Conservation (phyloP, 2,888 invertebrate species). For the Amphipyra tragopoginis region DNA sequence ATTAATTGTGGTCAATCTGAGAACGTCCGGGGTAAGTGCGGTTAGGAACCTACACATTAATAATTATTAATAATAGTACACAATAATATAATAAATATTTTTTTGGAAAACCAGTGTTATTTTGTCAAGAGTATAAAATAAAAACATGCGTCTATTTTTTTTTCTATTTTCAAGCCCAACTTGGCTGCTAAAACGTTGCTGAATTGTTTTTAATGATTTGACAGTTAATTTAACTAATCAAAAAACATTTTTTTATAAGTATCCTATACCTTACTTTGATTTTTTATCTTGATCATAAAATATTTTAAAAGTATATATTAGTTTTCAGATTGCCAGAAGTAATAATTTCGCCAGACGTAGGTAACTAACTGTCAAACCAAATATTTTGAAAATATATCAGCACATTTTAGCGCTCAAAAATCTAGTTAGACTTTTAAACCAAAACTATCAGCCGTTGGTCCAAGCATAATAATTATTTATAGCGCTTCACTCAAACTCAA, state of each 20-base stretch:
- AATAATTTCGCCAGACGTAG: background rate
- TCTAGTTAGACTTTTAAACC: slow-evolving; percentile 35
- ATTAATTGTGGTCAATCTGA: slow-evolving; percentile 89
- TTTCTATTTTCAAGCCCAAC: slow-evolving; percentile 47
- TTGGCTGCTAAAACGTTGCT: slow-evolving; percentile 47
- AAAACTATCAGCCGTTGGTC: slow-evolving; percentile 83
- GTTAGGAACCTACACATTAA: slow-evolving; percentile 88
- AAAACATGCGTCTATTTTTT: slow-evolving; percentile 65
- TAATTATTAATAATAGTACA: slow-evolving; percentile 63
- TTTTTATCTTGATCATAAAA: no score
- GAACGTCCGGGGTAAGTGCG: slow-evolving; percentile 89
- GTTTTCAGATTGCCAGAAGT: slow-evolving; percentile 14
- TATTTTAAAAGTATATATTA: background rate
- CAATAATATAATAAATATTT: slow-evolving; percentile 58
- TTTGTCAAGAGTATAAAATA: slow-evolving; percentile 65
- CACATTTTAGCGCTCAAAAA: slow-evolving; percentile 41
- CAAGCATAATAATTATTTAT: slow-evolving; percentile 80
- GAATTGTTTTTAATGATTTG: slow-evolving; percentile 40
- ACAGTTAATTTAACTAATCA: slow-evolving; percentile 17
- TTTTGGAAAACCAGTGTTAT: slow-evolving; percentile 56
- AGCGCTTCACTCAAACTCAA: slow-evolving; percentile 70
- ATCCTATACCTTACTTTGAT: background rate
- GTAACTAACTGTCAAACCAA: slow-evolving; percentile 41
- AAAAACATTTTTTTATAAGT: background rate
- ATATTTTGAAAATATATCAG: slow-evolving; percentile 16